Base-by-base conservation (phyloP, 1,140 invertebrate species). In the Tetragonula clypearis region DNA sequence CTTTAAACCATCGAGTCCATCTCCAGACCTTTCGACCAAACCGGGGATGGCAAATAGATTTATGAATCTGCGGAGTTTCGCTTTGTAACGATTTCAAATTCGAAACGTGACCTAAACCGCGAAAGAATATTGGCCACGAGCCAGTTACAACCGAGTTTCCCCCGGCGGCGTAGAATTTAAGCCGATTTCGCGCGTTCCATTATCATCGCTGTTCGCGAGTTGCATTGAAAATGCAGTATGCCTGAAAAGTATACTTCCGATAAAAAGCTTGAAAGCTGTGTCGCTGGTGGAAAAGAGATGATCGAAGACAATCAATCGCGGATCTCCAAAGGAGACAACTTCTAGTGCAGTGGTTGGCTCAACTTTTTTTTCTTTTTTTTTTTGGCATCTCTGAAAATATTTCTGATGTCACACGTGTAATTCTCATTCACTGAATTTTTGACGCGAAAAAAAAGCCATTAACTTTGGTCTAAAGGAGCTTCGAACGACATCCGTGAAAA, bases 1-100 rank as follows among this genome's bases (percentile, higher is more conserved):
- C 1, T 23, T 53, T 30, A 41, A 82, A 68, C 26, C 30, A 12
- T 21, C n/a, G 56, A 2, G 2, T n/a, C 75, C 19, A 2, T 19
- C 72, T 26, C n/a, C n/a, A 15, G 6, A 6, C 1, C 49, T 74
- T 19, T 26, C 49, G 17, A n/a, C 41, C 21, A 8, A 30, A 17
- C 56, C 56, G 14, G 15, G 49, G 49, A 12, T 26, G 12, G 8
- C 21, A 26, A 55, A 26, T 74, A 21, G 19, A 86, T 85, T 85
- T 66, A 79, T 35, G 74, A 73, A 73, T 60, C 74, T 6, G 23
- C 58, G 15, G 53, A 9, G 53, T 49, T 8, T 23, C 60, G 65
- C 53, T 72, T 41, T 19, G 21, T 65, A 55, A 23, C 72, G 72
- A 60, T 75, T 62, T 86, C 53, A 79, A 79, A 21, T 76, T 86